phyloP scores from a whole-genome alignment of 2,888 invertebrate genomes.

The Chouioia cunea region DNA sequence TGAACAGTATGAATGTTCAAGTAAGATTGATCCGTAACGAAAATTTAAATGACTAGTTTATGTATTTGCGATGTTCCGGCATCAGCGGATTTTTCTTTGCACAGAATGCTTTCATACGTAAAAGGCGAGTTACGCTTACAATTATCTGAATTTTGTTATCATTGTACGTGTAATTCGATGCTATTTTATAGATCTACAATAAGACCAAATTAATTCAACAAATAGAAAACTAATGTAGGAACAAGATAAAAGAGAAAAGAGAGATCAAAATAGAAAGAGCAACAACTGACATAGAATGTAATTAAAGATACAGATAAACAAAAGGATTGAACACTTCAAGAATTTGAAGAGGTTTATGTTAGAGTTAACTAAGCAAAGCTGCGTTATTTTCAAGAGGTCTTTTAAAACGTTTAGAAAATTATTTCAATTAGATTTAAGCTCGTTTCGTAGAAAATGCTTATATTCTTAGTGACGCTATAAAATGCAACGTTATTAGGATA shows the following conservation, averaged over 20 bases:
- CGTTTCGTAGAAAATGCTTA: constrained; percentile 1
- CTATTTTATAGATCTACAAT: too few relatives aligned
- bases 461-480: constrained; percentile 29
- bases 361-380: constrained; percentile 64
- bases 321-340: constrained; percentile 26
- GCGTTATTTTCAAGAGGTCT: constrained; percentile 60
- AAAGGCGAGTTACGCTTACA: too few relatives aligned
- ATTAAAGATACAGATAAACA: constrained; percentile 11
- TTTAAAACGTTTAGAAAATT: too few relatives aligned
- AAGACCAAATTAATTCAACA: too few relatives aligned
- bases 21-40: constrained; percentile 30
- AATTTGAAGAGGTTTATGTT: constrained; percentile 52
- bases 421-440: too few relatives aligned
- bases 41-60: constrained; percentile 15
- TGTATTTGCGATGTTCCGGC: too few relatives aligned
- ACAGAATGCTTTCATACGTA: too few relatives aligned
- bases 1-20: constrained; percentile 45
- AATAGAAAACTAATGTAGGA: constrained; percentile 4
- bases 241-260: constrained; percentile 16
- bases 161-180: too few relatives aligned
- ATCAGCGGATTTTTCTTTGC: too few relatives aligned
- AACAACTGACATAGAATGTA: constrained; percentile 6
- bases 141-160: too few relatives aligned
- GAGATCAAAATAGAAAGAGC: constrained; percentile 1
- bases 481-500: constrained; percentile 31